These are phyloP conservation scores for Hypanus sabinus DNA, from an alignment of 2,113 vertebrate genomes.

Conservation along the genomic window DNA sequence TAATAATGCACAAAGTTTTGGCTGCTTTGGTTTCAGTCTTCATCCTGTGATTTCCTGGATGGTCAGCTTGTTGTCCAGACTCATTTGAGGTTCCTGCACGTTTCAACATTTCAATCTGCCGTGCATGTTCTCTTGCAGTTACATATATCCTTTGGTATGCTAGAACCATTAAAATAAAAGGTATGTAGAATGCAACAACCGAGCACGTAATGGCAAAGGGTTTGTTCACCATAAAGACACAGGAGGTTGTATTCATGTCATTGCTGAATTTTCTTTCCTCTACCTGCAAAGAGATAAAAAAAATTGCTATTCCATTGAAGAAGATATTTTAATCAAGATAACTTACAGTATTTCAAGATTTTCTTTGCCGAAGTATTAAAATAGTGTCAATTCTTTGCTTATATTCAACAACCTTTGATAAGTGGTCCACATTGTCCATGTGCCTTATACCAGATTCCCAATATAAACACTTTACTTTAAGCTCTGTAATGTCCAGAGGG, in stretches of 20 bases:
- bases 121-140: constrained; percentile 83
- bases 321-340: not conserved
- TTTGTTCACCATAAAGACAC: constrained; percentile 98
- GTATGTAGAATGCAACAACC: constrained; percentile 96
- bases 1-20: constrained; percentile 95
- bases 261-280: constrained; percentile 70
- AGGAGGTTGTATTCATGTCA: constrained; percentile 79
- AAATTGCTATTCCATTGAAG: not conserved
- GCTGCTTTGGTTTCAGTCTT: constrained; percentile 92
- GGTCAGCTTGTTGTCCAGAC: constrained; percentile 60
- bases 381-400: not conserved
- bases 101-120: constrained; percentile 82
- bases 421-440: too few relatives aligned
- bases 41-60: constrained; percentile 87
- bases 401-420: too few relatives aligned
- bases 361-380: not conserved
- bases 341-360: not conserved
- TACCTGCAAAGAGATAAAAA: constrained; percentile 59
- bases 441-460: too few relatives aligned
- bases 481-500: too few relatives aligned
- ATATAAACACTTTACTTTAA: too few relatives aligned
- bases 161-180: constrained; percentile 89
- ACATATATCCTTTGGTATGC: constrained; percentile 96
- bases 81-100: constrained; percentile 68
- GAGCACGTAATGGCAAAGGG: constrained; percentile 95